A percentile compares a stretch with the other conserved stretches of the same genome.
Conservation (phyloP, 1,140 invertebrate species). For the Halesus radiatus region DNA sequence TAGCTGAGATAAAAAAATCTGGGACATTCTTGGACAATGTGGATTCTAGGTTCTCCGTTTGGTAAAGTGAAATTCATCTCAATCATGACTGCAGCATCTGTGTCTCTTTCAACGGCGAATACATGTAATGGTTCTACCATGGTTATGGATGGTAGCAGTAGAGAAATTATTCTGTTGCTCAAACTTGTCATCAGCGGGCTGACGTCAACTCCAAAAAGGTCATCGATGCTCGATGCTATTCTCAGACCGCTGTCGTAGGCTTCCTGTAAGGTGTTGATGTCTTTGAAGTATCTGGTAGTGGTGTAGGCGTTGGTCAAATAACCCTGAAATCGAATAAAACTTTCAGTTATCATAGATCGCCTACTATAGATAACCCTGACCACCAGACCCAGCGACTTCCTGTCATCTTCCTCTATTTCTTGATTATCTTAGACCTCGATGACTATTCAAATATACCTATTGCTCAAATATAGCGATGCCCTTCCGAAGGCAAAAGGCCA, state of each 20-base stretch:
- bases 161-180: constrained; percentile 34
- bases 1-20: constrained; percentile 62
- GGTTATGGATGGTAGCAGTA: not conserved
- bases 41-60: constrained; percentile 59
- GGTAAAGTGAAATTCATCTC: constrained; percentile 25
- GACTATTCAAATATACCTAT: no score
- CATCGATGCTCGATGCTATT: constrained; percentile 58
- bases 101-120: constrained; percentile 31
- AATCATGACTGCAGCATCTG: constrained; percentile 45
- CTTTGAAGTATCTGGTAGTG: constrained; percentile 60
- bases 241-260: constrained; percentile 61
- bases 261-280: constrained; percentile 62
- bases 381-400: no score
- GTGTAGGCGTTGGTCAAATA: constrained; percentile 59
- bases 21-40: constrained; percentile 65
- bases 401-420: no score
- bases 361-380: no score
- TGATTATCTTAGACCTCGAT: no score
- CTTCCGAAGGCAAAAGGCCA: no score
- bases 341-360: no score
- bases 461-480: no score
- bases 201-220: constrained; percentile 60
- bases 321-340: constrained; percentile 49
- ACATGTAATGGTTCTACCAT: constrained; percentile 45
- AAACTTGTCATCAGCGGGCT: constrained; percentile 54